Evolutionary conservation across 1,140 invertebrate species (phyloP).

Genomic region (Micrasema minimum): DNA sequence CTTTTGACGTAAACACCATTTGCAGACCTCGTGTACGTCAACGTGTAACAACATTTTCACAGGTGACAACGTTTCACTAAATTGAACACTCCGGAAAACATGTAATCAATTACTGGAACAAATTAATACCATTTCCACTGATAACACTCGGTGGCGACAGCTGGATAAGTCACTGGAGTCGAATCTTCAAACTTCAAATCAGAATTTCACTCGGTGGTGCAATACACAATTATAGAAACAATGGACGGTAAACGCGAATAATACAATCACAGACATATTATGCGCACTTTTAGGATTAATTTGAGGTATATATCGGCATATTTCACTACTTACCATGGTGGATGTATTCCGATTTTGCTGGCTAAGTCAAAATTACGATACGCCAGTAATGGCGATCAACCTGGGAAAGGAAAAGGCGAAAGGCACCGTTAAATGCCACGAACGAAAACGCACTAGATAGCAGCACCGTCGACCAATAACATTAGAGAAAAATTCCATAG

Average conservation of each 20-base stretch:
- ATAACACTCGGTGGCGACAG: conserved; percentile 30
- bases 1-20: conserved; percentile 39
- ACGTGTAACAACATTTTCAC: conserved; percentile 24
- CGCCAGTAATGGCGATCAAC: conserved; percentile 85
- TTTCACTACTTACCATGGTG: conserved; percentile 80
- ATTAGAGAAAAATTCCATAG: background rate
- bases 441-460: conserved; percentile 36
- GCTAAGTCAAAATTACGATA: conserved; percentile 77
- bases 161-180: conserved; percentile 56
- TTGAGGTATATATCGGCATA: conserved; percentile 57
- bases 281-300: conserved; percentile 54
- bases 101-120: background rate
- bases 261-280: conserved; percentile 56
- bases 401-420: conserved; percentile 69
- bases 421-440: conserved; percentile 51
- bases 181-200: conserved; percentile 53
- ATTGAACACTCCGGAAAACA: background rate
- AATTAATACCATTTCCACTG: conserved; percentile 7
- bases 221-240: conserved; percentile 53
- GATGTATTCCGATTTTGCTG: conserved; percentile 84
- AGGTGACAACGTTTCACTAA: conserved; percentile 1
- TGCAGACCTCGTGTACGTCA: conserved; percentile 36
- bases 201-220: conserved; percentile 55
- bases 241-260: conserved; percentile 56
- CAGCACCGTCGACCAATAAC: conserved; percentile 41